phyloP scores from a whole-genome alignment of 2,888 invertebrate genomes.

The Thumatha senex region DNA sequence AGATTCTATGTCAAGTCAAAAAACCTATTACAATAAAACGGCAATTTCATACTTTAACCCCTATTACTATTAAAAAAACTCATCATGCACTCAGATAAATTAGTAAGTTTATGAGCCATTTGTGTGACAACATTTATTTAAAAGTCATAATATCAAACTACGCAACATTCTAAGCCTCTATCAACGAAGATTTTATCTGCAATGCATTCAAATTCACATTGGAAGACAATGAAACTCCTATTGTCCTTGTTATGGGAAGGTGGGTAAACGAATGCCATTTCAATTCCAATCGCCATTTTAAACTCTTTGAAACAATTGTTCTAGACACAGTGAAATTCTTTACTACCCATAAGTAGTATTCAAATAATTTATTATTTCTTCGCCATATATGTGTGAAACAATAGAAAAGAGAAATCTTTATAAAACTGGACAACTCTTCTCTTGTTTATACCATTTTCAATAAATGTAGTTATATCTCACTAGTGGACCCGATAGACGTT shows the following conservation, averaged over 20 bases:
- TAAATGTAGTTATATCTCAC: no score
- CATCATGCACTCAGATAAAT: neutral
- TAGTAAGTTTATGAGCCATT: slow-evolving; percentile 6
- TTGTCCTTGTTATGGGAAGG: slow-evolving; percentile 62
- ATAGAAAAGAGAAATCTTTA: slow-evolving; percentile 8
- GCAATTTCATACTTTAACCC: no score
- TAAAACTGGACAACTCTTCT: neutral
- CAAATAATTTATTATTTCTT: slow-evolving; percentile 25
- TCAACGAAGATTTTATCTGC: slow-evolving; percentile 62
- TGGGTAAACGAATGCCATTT: slow-evolving; percentile 44
- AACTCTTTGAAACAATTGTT: slow-evolving; percentile 52
- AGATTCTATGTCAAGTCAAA: no score
- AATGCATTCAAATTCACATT: slow-evolving; percentile 59
- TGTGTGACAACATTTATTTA: slow-evolving; percentile 3
- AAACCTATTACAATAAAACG: no score
- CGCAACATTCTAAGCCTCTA: slow-evolving; percentile 36
- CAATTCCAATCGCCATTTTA: slow-evolving; percentile 53
- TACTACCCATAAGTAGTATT: slow-evolving; percentile 26
- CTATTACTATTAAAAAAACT: no score
- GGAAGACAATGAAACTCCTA: slow-evolving; percentile 61
- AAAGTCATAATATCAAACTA: slow-evolving; percentile 8
- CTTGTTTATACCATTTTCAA: no score
- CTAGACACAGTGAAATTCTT: slow-evolving; percentile 40
- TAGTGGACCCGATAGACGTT: no score
- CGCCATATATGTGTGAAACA: slow-evolving; percentile 12